Evolutionary conservation across 2,797 vertebrate genomes (phyloP).

Genomic region (Avahi laniger): DNA sequence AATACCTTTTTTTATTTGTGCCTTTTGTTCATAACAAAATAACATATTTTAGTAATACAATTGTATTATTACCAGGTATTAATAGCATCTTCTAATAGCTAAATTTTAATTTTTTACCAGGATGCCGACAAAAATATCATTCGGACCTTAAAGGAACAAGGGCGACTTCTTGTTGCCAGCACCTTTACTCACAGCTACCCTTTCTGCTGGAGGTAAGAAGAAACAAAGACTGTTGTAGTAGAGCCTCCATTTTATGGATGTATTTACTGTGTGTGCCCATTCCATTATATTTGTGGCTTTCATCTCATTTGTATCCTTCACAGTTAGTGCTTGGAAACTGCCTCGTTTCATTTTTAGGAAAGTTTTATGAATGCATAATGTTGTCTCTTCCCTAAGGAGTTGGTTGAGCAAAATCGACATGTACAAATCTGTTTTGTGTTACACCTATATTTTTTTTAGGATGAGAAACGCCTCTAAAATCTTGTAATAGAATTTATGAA

Average conservation of each 20-base stretch:
- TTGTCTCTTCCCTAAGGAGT: background rate
- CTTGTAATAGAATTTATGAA: background rate
- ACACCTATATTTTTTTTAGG: background rate
- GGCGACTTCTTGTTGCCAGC: constrained; percentile 90
- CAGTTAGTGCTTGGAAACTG: background rate
- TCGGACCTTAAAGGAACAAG: constrained; percentile 92
- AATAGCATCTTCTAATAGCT: background rate
- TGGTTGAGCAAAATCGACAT: background rate
- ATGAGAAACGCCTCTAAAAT: background rate
- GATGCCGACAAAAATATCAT: constrained; percentile 98
- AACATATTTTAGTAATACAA: background rate
- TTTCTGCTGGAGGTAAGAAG: constrained; percentile 97
- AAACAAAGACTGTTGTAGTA: background rate
- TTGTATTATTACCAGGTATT: background rate
- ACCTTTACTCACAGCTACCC: constrained; percentile 95
- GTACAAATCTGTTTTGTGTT: background rate
- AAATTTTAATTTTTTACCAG: constrained; percentile 81
- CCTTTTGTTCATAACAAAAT: background rate
- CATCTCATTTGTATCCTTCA: background rate
- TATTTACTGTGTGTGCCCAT: background rate
- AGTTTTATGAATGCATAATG: background rate
- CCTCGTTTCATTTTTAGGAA: background rate
- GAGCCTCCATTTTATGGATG: background rate
- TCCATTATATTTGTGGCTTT: background rate
- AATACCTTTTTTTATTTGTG: background rate